A percentile compares a stretch with the other conserved stretches of the same genome.
Conservation (phyloP, 2,888 invertebrate species). For the Sthenelais limicola region DNA sequence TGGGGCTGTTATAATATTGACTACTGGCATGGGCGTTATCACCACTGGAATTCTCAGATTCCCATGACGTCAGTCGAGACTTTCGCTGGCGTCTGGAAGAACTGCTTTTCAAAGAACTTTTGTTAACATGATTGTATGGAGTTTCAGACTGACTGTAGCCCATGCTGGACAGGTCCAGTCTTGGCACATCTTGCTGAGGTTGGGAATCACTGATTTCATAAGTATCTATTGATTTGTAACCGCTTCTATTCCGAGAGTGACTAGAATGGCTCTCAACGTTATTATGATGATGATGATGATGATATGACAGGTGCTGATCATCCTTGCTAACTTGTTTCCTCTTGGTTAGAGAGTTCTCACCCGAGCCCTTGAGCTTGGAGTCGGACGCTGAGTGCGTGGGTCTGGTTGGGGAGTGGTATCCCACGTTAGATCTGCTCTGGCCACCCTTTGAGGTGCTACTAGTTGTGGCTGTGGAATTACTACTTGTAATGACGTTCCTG, state of each 20-base stretch:
- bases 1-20: not conserved
- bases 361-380: too few species aligned
- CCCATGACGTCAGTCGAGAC: not conserved
- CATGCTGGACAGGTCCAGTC: not conserved
- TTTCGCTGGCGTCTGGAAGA: not conserved
- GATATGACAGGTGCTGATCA: too few species aligned
- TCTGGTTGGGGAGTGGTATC: slow-evolving; percentile 8
- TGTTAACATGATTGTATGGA: not conserved
- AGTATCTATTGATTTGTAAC: too few species aligned
- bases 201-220: too few species aligned
- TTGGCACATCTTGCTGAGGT: too few species aligned
- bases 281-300: too few species aligned
- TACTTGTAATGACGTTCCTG: not conserved
- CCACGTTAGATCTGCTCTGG: not conserved
- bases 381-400: too few species aligned
- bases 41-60: slow-evolving; percentile 15
- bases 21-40: not conserved
- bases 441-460: not conserved
- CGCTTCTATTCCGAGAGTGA: too few species aligned
- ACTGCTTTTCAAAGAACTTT: not conserved
- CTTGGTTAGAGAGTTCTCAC: too few species aligned
- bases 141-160: not conserved
- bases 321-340: too few species aligned
- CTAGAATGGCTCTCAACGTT: too few species aligned
- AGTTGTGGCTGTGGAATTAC: not conserved